These are phyloP conservation scores for Thunnus thynnus DNA, from an alignment of 2,113 vertebrate species.

Conservation along the genomic window DNA sequence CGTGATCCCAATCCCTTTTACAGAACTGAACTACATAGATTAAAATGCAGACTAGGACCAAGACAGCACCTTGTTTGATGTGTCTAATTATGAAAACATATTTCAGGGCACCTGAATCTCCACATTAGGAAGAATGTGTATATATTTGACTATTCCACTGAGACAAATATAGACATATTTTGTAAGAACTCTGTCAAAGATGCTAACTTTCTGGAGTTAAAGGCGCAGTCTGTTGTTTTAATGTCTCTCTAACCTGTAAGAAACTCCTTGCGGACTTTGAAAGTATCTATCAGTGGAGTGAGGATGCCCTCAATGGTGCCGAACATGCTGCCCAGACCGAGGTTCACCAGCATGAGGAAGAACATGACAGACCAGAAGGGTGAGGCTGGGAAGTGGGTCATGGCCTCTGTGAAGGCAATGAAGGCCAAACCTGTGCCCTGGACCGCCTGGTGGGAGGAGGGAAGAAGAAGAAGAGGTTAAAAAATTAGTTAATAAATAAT, in stretches of 20 bases:
- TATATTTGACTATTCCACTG: too few relatives aligned
- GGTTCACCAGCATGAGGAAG: conserved; percentile 97
- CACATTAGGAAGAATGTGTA: too few relatives aligned
- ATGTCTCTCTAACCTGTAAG: conserved; percentile 85
- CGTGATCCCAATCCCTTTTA: background rate
- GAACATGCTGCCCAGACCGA: conserved; percentile 99
- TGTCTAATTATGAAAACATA: too few relatives aligned
- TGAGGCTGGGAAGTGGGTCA: conserved; percentile 97
- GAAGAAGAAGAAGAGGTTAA: background rate
- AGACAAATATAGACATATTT: too few relatives aligned
- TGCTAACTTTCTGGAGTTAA: too few relatives aligned
- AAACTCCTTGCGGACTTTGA: conserved; percentile 96
- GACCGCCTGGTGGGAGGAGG: conserved; percentile 86
- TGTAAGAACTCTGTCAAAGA: too few relatives aligned
- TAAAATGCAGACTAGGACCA: too few relatives aligned
- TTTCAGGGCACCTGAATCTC: too few relatives aligned
- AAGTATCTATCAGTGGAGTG: conserved; percentile 94
- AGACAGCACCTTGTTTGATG: too few relatives aligned
- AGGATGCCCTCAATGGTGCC: conserved; percentile 98
- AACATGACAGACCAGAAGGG: conserved; percentile 99
- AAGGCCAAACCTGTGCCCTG: conserved; percentile 98
- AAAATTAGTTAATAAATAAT: background rate
- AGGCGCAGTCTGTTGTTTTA: too few relatives aligned
- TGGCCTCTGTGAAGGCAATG: conserved; percentile 98
- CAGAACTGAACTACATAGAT: background rate